Conservation (phyloP, 2,797 vertebrate species). For the Danionella dracula region DNA sequence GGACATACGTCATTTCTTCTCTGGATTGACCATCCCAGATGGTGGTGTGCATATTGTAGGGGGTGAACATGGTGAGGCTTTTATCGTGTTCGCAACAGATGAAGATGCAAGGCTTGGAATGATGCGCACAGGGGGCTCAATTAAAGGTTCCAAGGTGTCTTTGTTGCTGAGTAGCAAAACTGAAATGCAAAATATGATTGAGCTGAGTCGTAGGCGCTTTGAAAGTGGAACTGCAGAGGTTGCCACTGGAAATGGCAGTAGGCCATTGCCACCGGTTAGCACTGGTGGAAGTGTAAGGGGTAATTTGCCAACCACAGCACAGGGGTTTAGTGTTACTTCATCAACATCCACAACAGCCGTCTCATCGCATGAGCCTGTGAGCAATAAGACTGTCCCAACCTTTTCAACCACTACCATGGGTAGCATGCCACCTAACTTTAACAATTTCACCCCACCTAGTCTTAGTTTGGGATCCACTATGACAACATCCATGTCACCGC, state of each 20-base stretch:
- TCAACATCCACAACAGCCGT: constrained; percentile 79
- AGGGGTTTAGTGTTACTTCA: constrained; percentile 82
- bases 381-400: constrained; percentile 81
- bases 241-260: constrained; percentile 80
- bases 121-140: constrained; percentile 98
- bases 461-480: constrained; percentile 78
- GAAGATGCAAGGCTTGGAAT: constrained; percentile 99
- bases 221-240: constrained; percentile 86
- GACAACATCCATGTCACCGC: constrained; percentile 81
- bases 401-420: constrained; percentile 80
- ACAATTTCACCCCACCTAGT: constrained; percentile 80
- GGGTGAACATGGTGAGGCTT: constrained; percentile 99
- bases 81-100: constrained; percentile 99
- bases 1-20: constrained; percentile 99
- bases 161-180: constrained; percentile 98
- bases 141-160: constrained; percentile 98
- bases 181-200: constrained; percentile 99
- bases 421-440: constrained; percentile 81
- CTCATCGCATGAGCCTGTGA: constrained; percentile 77
- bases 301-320: constrained; percentile 77
- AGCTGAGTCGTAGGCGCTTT: constrained; percentile 96
- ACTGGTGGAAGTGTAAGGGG: constrained; percentile 79
- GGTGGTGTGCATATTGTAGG: constrained; percentile 99
- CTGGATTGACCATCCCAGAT: constrained; percentile 99
- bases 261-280: constrained; percentile 77